These are phyloP conservation scores for Caradrina clavipalpis DNA, from an alignment of 2,888 invertebrate genomes.

Conservation along the genomic window DNA sequence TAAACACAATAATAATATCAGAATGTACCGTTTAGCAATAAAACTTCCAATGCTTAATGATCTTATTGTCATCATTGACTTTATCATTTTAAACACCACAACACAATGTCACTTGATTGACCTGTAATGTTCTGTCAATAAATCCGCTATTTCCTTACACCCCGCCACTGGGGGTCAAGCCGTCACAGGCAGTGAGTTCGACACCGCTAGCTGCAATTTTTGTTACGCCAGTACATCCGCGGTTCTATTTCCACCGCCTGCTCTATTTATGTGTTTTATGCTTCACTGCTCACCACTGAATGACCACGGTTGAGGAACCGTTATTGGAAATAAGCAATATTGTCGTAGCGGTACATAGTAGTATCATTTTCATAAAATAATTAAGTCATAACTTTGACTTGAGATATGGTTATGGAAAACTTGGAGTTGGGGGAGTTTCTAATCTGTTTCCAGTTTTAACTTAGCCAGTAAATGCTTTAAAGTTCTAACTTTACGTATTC, in stretches of 20 bases:
- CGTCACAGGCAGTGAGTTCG: slow-evolving; percentile 78
- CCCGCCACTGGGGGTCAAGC: slow-evolving; percentile 65
- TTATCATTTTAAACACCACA: no score
- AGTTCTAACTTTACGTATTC: no score
- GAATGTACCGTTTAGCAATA: no score
- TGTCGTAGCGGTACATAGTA: slow-evolving; percentile 20
- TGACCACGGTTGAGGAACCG: slow-evolving; percentile 33
- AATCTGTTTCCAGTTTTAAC: background rate
- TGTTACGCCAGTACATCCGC: slow-evolving; percentile 67
- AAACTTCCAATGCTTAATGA: no score
- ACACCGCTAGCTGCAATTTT: slow-evolving; percentile 76
- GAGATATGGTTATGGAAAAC: slow-evolving; percentile 15
- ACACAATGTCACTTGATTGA: no score
- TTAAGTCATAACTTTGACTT: slow-evolving; percentile 31
- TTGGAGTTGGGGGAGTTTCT: slow-evolving; percentile 9
- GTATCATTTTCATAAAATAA: slow-evolving; percentile 30
- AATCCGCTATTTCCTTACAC: slow-evolving; percentile 32
- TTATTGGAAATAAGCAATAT: slow-evolving; percentile 44
- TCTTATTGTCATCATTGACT: no score
- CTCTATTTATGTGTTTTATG: slow-evolving; percentile 65
- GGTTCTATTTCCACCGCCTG: slow-evolving; percentile 62
- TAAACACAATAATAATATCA: no score
- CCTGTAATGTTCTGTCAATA: no score
- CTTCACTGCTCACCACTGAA: slow-evolving; percentile 56
- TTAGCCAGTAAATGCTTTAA: no score